Evolutionary conservation across 2,888 invertebrate genomes (phyloP).

Genomic region (Oxycera nigricornis): DNA sequence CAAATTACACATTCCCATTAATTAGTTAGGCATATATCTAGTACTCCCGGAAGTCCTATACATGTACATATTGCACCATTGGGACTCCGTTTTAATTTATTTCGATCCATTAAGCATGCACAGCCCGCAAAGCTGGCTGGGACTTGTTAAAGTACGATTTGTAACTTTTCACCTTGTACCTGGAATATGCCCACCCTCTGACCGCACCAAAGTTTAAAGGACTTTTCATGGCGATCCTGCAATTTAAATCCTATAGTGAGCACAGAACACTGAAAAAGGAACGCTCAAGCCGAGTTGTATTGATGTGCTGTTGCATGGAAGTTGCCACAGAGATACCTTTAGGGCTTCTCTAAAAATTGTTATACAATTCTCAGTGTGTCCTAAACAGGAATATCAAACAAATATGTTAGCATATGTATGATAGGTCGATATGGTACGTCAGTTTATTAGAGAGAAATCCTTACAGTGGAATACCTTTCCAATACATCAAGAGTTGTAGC

Average conservation of each 20-base stretch:
- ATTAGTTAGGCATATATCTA: conserved; percentile 23
- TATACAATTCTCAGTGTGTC: background rate
- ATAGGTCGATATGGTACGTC: background rate
- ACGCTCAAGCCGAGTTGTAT: background rate
- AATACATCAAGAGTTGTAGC: background rate
- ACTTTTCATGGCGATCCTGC: background rate
- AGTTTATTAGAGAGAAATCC: background rate
- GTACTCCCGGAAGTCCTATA: background rate
- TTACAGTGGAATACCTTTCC: background rate
- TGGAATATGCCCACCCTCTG: background rate
- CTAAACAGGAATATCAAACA: background rate
- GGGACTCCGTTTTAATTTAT: conserved; percentile 35
- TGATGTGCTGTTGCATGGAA: background rate
- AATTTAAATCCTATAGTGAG: background rate
- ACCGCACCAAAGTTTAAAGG: background rate
- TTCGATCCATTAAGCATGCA: conserved; percentile 39
- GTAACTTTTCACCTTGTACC: conserved; percentile 38
- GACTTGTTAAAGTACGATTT: conserved; percentile 31
- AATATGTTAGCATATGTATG: background rate
- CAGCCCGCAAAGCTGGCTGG: conserved; percentile 8
- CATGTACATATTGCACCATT: conserved; percentile 15
- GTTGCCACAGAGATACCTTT: background rate
- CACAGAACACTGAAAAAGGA: background rate
- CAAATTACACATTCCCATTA: conserved; percentile 32
- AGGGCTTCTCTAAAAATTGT: background rate